Percentiles rank a stretch among this genome's conserved stretches.
Evolutionary conservation across 2,797 vertebrate genomes (phyloP).

Genomic region (Silurus aristotelis): DNA sequence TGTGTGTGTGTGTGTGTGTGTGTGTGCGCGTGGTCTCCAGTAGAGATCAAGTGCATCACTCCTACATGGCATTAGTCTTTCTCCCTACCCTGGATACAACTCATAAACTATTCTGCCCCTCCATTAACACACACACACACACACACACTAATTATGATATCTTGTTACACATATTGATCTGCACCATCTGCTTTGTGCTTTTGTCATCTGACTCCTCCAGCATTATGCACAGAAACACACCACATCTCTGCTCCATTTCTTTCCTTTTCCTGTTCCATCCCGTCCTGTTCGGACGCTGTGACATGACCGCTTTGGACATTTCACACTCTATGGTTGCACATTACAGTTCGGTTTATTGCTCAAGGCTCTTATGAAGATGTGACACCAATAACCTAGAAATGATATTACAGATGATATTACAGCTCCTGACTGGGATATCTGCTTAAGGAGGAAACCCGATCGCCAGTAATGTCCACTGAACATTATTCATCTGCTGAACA

Average conservation of each 20-base stretch:
- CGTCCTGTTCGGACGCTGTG: not conserved
- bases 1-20: conserved; percentile 26
- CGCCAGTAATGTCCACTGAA: not conserved
- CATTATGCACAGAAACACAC: conserved; percentile 40
- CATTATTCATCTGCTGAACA: not conserved
- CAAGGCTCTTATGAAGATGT: not conserved
- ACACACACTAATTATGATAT: conserved; percentile 55
- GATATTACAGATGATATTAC: not conserved
- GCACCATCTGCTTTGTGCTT: conserved; percentile 43
- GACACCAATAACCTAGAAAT: not conserved
- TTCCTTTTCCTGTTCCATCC: not conserved
- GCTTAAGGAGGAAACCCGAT: not conserved
- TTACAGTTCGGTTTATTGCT: not conserved
- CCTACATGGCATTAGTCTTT: conserved; percentile 33
- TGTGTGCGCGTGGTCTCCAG: conserved; percentile 24
- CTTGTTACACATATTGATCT: conserved; percentile 58
- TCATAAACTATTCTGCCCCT: conserved; percentile 48
- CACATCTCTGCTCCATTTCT: not conserved
- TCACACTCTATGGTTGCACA: not conserved
- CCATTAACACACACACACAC: conserved; percentile 32
- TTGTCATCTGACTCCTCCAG: conserved; percentile 45
- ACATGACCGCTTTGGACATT: not conserved
- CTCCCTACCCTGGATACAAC: conserved; percentile 8
- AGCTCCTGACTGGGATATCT: not conserved
- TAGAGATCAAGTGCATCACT: conserved; percentile 30